Conservation (phyloP, 2,113 vertebrate genomes). For the Seriola dumerili region DNA sequence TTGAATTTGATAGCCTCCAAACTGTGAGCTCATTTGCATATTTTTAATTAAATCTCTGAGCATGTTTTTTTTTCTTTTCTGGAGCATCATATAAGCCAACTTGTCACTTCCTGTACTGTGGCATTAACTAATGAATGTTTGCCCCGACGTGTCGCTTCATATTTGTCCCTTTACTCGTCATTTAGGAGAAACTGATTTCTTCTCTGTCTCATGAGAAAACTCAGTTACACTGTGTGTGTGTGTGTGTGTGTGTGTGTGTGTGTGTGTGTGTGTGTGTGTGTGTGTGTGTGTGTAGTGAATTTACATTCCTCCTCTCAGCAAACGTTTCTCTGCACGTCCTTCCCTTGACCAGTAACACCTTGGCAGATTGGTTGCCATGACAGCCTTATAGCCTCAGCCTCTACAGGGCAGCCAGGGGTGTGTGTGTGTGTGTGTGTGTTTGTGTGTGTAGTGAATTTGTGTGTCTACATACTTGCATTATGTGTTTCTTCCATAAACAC, state of each 20-base stretch:
- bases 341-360: slow-evolving; percentile 75
- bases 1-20: slow-evolving; percentile 78
- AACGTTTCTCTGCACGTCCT: slow-evolving; percentile 56
- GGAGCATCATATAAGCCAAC: slow-evolving; percentile 71
- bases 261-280: slow-evolving; percentile 43
- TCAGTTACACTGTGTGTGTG: slow-evolving; percentile 3
- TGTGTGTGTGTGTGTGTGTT: too few relatives aligned
- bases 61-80: slow-evolving; percentile 35
- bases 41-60: slow-evolving; percentile 85
- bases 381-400: slow-evolving; percentile 68
- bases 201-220: slow-evolving; percentile 38
- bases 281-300: slow-evolving; percentile 44
- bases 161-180: slow-evolving; percentile 74
- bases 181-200: slow-evolving; percentile 50
- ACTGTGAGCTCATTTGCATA: slow-evolving; percentile 82
- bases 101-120: slow-evolving; percentile 75
- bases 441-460: slow-evolving; percentile 2
- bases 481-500: slow-evolving; percentile 46
- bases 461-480: slow-evolving; percentile 36
- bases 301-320: slow-evolving; percentile 63
- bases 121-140: slow-evolving; percentile 79
- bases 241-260: slow-evolving; percentile 27
- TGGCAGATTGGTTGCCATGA: slow-evolving; percentile 78
- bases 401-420: slow-evolving; percentile 40
- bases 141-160: slow-evolving; percentile 70